A percentile compares a stretch with the other conserved stretches of the same genome.
These are phyloP conservation scores for Noctilio leporinus DNA, from an alignment of 2,113 vertebrate species.

Conservation along the genomic window DNA sequence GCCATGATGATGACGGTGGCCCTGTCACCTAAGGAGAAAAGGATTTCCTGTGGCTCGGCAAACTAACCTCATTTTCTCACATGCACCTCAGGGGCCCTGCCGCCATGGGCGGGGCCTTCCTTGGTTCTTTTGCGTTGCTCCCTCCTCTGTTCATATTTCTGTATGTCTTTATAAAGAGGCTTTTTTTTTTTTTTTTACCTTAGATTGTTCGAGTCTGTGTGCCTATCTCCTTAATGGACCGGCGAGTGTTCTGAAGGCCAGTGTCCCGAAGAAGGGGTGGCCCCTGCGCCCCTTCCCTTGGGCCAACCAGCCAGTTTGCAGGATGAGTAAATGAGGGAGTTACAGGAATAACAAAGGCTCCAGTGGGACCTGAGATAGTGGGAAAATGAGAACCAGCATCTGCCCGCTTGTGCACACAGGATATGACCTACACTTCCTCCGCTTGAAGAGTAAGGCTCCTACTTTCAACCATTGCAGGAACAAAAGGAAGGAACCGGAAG, in stretches of 20 bases:
- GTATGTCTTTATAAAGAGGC: not conserved
- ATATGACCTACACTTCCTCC: slow-evolving; percentile 29
- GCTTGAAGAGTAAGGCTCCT: not conserved
- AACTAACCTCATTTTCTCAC: not conserved
- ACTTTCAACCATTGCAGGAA: not conserved
- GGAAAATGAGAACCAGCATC: not conserved
- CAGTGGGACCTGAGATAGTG: not conserved
- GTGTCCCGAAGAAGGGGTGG: not conserved
- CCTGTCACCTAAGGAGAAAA: not conserved
- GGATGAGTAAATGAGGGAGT: not conserved
- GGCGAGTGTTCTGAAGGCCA: not conserved
- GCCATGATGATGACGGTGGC: accelerated
- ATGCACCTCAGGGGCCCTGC: not conserved
- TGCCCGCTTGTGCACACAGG: not conserved
- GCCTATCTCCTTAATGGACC: not conserved
- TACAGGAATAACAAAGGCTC: not conserved
- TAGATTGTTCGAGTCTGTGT: not conserved
- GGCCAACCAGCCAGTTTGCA: not conserved
- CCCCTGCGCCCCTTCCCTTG: not conserved
- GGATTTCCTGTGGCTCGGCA: not conserved
- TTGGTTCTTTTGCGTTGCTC: not conserved
- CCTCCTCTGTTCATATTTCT: not conserved
- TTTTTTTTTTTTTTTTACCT: not conserved
- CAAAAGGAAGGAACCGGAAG: not conserved
- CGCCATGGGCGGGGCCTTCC: accelerated